A percentile compares a stretch with the other conserved stretches of the same genome.
phyloP scores from a whole-genome alignment of 2,888 invertebrate species.

The Macaria notata region DNA sequence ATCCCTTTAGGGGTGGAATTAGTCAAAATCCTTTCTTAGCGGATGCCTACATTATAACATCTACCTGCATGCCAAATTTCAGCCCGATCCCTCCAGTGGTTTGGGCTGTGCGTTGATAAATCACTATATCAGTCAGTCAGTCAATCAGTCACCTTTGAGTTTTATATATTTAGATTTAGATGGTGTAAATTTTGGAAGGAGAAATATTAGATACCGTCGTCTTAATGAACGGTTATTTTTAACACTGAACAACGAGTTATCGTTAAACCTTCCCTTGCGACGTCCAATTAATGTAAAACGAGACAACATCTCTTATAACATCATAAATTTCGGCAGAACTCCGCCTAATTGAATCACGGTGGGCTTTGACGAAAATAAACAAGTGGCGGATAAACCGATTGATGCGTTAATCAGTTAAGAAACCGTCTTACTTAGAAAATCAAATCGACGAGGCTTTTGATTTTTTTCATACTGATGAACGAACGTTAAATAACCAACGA shows the following conservation, averaged over 20 bases:
- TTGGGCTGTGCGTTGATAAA: no score
- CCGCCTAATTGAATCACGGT: conserved; percentile 55
- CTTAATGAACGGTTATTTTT: conserved; percentile 41
- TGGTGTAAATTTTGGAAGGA: conserved; percentile 5
- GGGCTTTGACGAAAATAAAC: conserved; percentile 45
- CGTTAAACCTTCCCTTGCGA: conserved; percentile 50
- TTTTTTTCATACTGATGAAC: no score
- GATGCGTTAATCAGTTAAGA: conserved; percentile 27
- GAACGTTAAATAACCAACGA: no score
- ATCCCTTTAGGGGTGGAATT: no score
- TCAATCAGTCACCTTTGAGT: no score
- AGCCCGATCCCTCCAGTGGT: no score
- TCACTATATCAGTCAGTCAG: no score
- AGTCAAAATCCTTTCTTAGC: no score
- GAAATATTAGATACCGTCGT: conserved; percentile 20
- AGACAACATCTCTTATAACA: conserved; percentile 57
- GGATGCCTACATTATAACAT: no score
- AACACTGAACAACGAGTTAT: conserved; percentile 50
- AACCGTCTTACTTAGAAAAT: conserved; percentile 1
- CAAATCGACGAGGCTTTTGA: no score
- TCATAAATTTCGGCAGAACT: conserved; percentile 57
- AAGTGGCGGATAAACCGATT: conserved; percentile 40
- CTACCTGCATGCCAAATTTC: no score
- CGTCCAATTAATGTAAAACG: conserved; percentile 65
- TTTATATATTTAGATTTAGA: no score